phyloP scores from a whole-genome alignment of 2,113 vertebrate species.

The Pelecanoides urinatrix region DNA sequence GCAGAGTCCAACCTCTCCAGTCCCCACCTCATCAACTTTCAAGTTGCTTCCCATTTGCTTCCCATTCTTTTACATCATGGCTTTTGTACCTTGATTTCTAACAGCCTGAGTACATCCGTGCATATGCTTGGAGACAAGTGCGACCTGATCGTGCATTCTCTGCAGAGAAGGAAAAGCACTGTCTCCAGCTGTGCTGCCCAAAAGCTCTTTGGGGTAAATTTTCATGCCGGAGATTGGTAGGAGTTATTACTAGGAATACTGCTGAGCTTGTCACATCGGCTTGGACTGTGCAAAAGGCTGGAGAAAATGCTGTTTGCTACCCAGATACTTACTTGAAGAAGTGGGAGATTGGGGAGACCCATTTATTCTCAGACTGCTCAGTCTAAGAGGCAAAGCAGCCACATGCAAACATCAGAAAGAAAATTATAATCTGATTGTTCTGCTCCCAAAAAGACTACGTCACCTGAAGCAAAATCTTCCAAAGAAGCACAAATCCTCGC shows the following conservation, averaged over 20 bases:
- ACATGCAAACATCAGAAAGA: not conserved
- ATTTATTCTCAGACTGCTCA: not conserved
- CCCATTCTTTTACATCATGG: not conserved
- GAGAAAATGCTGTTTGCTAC: not conserved
- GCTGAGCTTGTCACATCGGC: not conserved
- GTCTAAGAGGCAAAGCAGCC: not conserved
- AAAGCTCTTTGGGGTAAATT: not conserved
- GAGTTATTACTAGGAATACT: not conserved
- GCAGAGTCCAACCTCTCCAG: not conserved
- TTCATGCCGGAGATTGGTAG: not conserved
- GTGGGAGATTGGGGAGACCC: not conserved
- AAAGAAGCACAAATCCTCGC: not conserved
- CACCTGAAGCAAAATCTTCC: not conserved
- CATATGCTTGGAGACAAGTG: rapidly evolving
- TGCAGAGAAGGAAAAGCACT: not conserved
- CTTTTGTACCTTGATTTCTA: not conserved
- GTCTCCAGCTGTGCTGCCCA: not conserved
- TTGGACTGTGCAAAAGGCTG: not conserved
- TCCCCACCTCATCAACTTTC: not conserved
- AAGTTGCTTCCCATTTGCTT: not conserved
- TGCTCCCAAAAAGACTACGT: not conserved
- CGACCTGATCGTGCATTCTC: rapidly evolving
- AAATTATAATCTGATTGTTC: not conserved
- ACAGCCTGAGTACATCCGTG: rapidly evolving
- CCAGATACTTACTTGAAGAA: not conserved